A percentile compares a stretch with the other conserved stretches of the same genome.
Evolutionary conservation across 2,113 vertebrate species (phyloP).

Genomic region (Falco punctatus): DNA sequence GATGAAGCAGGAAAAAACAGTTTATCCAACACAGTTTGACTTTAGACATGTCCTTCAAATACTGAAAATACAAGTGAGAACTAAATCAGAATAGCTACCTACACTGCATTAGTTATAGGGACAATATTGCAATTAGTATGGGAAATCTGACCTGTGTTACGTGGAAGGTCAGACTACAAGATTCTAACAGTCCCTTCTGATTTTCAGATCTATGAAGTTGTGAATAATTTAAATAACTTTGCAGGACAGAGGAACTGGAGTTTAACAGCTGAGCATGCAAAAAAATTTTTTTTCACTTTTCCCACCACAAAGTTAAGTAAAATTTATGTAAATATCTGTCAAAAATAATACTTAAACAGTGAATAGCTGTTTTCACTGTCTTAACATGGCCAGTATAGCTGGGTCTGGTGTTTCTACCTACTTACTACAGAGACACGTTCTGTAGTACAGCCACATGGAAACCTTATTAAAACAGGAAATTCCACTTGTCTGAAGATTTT

Average conservation of each 20-base stretch:
- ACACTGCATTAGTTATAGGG: neutral
- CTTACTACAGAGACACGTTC: neutral
- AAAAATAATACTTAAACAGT: neutral
- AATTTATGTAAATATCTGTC: neutral
- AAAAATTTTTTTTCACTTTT: accelerated
- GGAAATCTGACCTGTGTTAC: neutral
- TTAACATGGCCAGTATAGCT: neutral
- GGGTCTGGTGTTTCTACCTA: neutral
- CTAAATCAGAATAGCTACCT: neutral
- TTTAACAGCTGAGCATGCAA: neutral
- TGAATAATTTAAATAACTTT: constrained; percentile 33
- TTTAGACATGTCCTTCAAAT: neutral
- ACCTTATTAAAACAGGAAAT: neutral
- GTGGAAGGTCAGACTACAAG: neutral
- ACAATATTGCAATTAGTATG: neutral
- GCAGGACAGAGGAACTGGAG: neutral
- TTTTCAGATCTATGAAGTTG: neutral
- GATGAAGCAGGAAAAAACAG: neutral
- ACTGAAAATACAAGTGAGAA: neutral
- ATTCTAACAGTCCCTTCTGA: neutral
- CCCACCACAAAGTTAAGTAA: neutral
- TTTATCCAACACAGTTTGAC: neutral
- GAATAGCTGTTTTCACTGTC: neutral
- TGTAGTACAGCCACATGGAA: neutral
- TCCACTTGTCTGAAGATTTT: neutral